phyloP scores from a whole-genome alignment of 2,113 vertebrate genomes.

The Gopherus flavomarginatus region DNA sequence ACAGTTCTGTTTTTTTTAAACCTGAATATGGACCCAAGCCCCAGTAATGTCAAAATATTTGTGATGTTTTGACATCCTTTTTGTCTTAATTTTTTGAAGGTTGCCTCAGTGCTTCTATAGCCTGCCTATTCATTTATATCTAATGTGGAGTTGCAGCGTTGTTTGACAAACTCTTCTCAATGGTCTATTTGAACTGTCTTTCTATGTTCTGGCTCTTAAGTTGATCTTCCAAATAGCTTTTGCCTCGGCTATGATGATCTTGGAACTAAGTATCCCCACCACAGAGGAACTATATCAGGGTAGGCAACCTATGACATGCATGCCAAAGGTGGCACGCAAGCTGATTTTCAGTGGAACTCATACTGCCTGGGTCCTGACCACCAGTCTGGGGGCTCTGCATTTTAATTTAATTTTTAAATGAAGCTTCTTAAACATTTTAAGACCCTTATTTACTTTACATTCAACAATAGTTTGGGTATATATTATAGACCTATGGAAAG shows the following conservation, averaged over 20 bases:
- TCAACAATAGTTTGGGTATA: no score
- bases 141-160: background rate
- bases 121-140: background rate
- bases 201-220: background rate
- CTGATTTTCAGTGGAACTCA: no score
- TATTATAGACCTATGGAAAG: no score
- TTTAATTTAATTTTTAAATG: no score
- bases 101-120: background rate
- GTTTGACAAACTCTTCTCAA: background rate
- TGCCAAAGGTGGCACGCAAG: no score
- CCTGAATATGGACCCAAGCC: background rate
- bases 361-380: no score
- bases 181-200: background rate
- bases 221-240: background rate
- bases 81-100: background rate
- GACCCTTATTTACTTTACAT: no score
- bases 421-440: no score
- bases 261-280: background rate
- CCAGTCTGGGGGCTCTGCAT: no score
- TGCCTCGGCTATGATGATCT: background rate
- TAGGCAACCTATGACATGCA: no score
- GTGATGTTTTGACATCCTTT: background rate
- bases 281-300: background rate
- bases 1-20: background rate
- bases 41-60: background rate